A percentile compares a stretch with the other conserved stretches of the same genome.
Conservation (phyloP, 2,797 vertebrate species). For the Rhinoraja longicauda region DNA sequence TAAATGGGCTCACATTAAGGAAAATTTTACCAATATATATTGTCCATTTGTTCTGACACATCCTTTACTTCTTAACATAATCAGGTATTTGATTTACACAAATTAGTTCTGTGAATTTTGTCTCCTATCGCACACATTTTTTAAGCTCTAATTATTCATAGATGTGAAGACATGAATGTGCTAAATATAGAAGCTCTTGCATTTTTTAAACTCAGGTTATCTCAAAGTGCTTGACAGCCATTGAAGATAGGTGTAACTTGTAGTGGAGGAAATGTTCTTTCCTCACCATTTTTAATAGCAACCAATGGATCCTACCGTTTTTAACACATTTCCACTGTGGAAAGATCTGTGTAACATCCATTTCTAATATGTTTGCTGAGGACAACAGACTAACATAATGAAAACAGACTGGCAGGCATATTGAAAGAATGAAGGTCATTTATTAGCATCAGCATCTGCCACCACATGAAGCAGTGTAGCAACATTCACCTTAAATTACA, state of each 20-base stretch:
- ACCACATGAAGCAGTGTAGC: background rate
- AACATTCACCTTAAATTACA: background rate
- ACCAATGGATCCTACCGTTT: background rate
- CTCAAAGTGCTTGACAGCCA: too few relatives aligned
- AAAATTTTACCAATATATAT: background rate
- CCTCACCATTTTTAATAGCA: background rate
- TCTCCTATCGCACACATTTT: background rate
- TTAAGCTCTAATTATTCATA: background rate
- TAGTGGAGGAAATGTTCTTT: too few relatives aligned
- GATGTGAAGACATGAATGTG: background rate
- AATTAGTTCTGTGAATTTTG: background rate
- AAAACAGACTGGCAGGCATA: background rate
- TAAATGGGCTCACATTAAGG: background rate
- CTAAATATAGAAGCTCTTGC: too few relatives aligned
- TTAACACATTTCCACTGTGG: background rate
- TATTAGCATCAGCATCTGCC: background rate
- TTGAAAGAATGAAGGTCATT: background rate
- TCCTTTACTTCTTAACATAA: background rate
- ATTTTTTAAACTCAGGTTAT: too few relatives aligned
- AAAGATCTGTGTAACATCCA: too few relatives aligned
- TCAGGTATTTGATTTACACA: background rate
- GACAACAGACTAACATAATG: background rate
- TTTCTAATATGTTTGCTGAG: background rate
- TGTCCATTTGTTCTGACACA: background rate
- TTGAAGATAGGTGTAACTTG: too few relatives aligned